A percentile compares a stretch with the other conserved stretches of the same genome.
Evolutionary conservation across 2,797 vertebrate genomes (phyloP).

Genomic region (Nyctalus aviator): DNA sequence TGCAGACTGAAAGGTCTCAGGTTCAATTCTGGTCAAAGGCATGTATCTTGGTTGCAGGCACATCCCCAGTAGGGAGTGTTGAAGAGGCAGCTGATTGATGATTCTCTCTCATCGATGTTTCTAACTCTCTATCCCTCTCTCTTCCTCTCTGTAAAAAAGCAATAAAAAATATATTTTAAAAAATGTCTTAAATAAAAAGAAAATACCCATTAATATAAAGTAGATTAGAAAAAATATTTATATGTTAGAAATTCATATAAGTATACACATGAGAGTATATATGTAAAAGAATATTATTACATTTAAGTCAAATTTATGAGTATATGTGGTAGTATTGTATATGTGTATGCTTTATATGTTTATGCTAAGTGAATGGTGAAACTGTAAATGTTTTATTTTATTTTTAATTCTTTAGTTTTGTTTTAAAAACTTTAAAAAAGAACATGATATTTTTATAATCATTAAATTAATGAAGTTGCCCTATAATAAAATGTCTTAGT

Average conservation of each 20-base stretch:
- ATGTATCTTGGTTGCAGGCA: no score
- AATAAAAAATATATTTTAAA: background rate
- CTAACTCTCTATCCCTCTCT: no score
- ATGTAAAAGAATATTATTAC: background rate
- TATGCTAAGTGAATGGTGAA: background rate
- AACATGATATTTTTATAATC: background rate
- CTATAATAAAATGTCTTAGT: conserved; percentile 38
- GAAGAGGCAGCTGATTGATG: no score
- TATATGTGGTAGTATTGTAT: background rate
- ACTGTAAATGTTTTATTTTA: background rate
- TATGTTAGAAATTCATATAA: background rate
- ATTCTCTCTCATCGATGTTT: no score
- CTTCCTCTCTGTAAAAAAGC: no score
- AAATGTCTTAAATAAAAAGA: background rate
- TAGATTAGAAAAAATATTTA: background rate
- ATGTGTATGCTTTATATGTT: background rate
- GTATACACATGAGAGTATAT: background rate
- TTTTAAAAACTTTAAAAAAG: background rate
- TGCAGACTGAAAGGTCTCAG: no score
- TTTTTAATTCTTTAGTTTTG: conserved; percentile 23
- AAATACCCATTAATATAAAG: background rate
- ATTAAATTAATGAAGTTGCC: background rate
- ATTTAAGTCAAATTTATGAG: conserved; percentile 39
- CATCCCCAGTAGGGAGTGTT: no score
- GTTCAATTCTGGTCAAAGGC: no score